Percentiles rank a stretch among this genome's conserved stretches.
Conservation (phyloP, 2,888 invertebrate genomes). For the Tachina lurida region DNA sequence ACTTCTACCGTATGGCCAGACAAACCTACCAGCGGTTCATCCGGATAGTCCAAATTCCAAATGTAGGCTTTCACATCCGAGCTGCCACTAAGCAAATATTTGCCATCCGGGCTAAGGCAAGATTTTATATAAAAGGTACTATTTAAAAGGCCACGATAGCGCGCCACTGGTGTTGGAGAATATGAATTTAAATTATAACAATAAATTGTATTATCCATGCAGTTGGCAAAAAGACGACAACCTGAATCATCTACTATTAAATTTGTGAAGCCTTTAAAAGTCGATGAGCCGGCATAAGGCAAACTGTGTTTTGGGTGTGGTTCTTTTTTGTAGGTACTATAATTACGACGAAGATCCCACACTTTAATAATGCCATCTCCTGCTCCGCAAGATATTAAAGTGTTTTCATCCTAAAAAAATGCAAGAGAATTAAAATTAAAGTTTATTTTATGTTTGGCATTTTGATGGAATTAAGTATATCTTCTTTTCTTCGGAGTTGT, state of each 20-base stretch:
- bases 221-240: slow-evolving; percentile 90
- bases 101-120: slow-evolving; percentile 90
- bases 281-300: slow-evolving; percentile 89
- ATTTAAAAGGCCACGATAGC: slow-evolving; percentile 89
- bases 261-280: slow-evolving; percentile 89
- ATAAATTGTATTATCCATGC: slow-evolving; percentile 93
- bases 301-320: slow-evolving; percentile 89
- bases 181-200: slow-evolving; percentile 91
- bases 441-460: background rate
- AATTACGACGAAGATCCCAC: slow-evolving; percentile 94
- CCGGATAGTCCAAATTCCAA: slow-evolving; percentile 88
- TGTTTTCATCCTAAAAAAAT: slow-evolving; percentile 86
- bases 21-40: slow-evolving; percentile 88
- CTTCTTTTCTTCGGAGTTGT: no score
- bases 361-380: slow-evolving; percentile 93
- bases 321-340: slow-evolving; percentile 87
- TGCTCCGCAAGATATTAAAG: slow-evolving; percentile 92
- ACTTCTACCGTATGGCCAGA: slow-evolving; percentile 93
- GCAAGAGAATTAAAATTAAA: background rate
- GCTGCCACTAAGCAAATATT: slow-evolving; percentile 94
- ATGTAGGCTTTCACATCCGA: slow-evolving; percentile 93
- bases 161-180: slow-evolving; percentile 86
- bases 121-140: slow-evolving; percentile 93
- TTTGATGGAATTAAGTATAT: background rate
- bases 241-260: slow-evolving; percentile 88